Conservation (phyloP, 2,888 invertebrate species). For the Eilema depressum region DNA sequence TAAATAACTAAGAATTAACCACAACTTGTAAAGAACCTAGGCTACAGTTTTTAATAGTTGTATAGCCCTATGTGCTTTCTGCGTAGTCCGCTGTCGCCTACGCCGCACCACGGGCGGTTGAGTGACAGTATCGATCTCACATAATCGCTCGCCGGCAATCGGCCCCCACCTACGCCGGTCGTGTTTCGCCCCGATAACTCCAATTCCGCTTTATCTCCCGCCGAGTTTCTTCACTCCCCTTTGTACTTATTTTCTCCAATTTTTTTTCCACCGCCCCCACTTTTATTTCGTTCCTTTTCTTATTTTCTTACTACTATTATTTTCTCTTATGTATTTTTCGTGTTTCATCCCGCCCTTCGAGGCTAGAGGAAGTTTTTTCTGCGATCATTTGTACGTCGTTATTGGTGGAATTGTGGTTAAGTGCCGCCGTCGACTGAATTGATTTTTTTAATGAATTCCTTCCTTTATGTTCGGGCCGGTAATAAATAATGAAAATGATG, state of each 20-base stretch:
- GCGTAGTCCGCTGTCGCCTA: slow-evolving; percentile 18
- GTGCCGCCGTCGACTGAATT: slow-evolving; percentile 70
- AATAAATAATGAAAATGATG: slow-evolving; percentile 71
- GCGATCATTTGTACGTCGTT: slow-evolving; percentile 82
- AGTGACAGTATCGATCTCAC: slow-evolving; percentile 85
- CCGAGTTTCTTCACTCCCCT: slow-evolving; percentile 82
- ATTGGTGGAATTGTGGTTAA: slow-evolving; percentile 81
- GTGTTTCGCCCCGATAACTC: slow-evolving; percentile 84
- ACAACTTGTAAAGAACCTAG: not conserved
- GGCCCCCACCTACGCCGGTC: slow-evolving; percentile 77
- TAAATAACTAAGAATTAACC: too few species aligned
- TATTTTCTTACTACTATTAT: slow-evolving; percentile 84
- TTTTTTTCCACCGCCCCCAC: slow-evolving; percentile 80
- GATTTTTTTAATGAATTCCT: slow-evolving; percentile 82
- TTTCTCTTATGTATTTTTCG: slow-evolving; percentile 85
- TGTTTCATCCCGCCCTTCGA: slow-evolving; percentile 75
- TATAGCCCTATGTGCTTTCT: not conserved
- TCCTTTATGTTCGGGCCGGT: slow-evolving; percentile 71
- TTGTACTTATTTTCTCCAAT: slow-evolving; percentile 85
- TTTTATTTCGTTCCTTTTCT: slow-evolving; percentile 80
- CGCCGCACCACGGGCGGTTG: slow-evolving; percentile 56
- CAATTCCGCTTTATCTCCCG: slow-evolving; percentile 86
- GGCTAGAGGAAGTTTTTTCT: slow-evolving; percentile 73
- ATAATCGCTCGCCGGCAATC: slow-evolving; percentile 78
- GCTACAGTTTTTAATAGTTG: not conserved